Percentiles rank a stretch among this genome's conserved stretches.
Conservation (phyloP, 37 sponge, comb jelly and placozoan genomes). For the Crambe crambe region DNA sequence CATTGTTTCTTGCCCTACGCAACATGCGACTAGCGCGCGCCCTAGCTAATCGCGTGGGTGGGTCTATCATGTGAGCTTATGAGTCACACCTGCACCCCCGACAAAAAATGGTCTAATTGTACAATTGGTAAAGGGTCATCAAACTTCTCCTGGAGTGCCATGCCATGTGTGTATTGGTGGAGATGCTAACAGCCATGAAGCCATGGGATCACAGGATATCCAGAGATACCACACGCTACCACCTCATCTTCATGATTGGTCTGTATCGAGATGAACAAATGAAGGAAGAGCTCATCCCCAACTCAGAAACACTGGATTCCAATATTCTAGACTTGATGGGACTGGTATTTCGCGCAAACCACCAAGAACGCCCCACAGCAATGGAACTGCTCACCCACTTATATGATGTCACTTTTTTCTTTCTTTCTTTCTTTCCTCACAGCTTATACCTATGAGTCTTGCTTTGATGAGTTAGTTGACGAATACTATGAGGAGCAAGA, state of each 20-base stretch:
- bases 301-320: background rate
- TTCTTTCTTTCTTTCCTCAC: no score
- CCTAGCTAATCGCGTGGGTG: background rate
- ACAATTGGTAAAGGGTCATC: background rate
- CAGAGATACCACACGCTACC: background rate
- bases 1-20: no score
- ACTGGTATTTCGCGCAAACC: conserved; percentile 7
- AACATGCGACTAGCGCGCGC: no score
- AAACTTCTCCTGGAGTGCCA: conserved; percentile 12
- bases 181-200: conserved; percentile 38
- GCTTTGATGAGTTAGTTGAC: background rate
- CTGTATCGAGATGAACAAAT: conserved; percentile 29
- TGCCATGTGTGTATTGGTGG: conserved; percentile 39
- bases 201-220: conserved; percentile 17
- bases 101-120: no score
- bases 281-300: conserved; percentile 23
- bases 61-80: no score
- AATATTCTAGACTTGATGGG: conserved; percentile 14
- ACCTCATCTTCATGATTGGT: conserved; percentile 28
- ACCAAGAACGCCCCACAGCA: background rate
- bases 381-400: conserved; percentile 2
- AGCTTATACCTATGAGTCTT: conserved; percentile 8
- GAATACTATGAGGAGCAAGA: background rate
- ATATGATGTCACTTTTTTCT: no score
- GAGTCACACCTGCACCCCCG: no score